Evolutionary conservation across 2,797 vertebrate genomes (phyloP).

Genomic region (Helarctos malayanus): DNA sequence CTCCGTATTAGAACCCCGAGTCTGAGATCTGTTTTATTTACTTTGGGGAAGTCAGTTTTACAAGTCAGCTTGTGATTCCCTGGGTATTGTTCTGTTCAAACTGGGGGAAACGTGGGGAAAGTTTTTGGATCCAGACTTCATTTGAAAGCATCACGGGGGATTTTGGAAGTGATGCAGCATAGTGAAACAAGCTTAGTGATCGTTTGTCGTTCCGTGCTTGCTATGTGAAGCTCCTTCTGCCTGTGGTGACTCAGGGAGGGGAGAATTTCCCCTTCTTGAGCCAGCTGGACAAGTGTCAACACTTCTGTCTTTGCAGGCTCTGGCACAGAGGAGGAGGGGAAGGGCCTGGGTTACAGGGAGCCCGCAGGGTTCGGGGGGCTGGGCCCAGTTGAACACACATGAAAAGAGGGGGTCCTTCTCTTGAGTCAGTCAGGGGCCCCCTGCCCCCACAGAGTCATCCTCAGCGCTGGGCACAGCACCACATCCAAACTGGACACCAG

Average conservation of each 20-base stretch:
- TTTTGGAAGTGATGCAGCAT: constrained; percentile 68
- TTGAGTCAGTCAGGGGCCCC: not conserved
- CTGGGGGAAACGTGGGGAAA: constrained; percentile 71
- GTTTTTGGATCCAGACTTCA: constrained; percentile 68
- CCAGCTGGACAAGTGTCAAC: constrained; percentile 73
- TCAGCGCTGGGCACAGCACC: not conserved
- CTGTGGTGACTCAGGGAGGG: constrained; percentile 63
- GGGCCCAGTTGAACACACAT: not conserved
- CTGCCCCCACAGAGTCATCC: not conserved
- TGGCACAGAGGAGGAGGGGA: not conserved
- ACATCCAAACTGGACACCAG: not conserved
- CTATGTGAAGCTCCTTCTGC: constrained; percentile 46
- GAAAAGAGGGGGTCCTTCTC: not conserved
- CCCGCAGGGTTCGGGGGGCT: not conserved
- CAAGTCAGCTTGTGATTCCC: constrained; percentile 60
- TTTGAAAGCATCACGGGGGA: constrained; percentile 70
- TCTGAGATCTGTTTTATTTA: constrained; percentile 32
- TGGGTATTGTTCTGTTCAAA: constrained; percentile 57
- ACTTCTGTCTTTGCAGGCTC: constrained; percentile 22
- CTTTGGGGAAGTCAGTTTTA: constrained; percentile 67
- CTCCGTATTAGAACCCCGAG: not conserved
- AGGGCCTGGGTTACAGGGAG: not conserved
- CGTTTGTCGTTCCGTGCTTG: not conserved
- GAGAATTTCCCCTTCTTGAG: constrained; percentile 71
- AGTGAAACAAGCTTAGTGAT: constrained; percentile 11